Percentiles rank a stretch among this genome's conserved stretches.
Evolutionary conservation across 1,140 invertebrate genomes (phyloP).

Genomic region (Eueides isabella): DNA sequence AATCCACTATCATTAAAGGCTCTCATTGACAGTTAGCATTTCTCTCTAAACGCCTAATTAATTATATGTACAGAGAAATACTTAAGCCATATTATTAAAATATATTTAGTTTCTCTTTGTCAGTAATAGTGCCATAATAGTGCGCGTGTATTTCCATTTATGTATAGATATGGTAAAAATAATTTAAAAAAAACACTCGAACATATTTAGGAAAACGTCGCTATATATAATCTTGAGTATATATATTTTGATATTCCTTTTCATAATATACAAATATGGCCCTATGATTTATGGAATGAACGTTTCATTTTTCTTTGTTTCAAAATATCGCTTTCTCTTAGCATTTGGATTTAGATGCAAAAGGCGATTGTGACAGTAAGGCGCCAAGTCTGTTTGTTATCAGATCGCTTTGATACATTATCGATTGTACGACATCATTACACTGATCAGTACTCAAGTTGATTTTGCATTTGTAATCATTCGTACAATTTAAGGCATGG

Average conservation of each 20-base stretch:
- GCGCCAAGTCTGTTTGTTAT: slow-evolving; percentile 56
- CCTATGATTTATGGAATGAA: too few relatives aligned
- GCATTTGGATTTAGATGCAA: neutral
- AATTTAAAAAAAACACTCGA: too few relatives aligned
- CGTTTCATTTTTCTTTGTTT: too few relatives aligned
- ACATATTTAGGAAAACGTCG: too few relatives aligned
- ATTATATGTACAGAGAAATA: neutral
- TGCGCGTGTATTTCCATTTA: too few relatives aligned
- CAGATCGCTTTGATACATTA: slow-evolving; percentile 54
- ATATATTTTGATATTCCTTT: too few relatives aligned
- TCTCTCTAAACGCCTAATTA: neutral
- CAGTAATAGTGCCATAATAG: too few relatives aligned
- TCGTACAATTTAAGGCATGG: neutral
- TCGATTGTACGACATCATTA: slow-evolving; percentile 51
- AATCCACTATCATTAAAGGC: slow-evolving; percentile 1
- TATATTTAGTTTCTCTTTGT: too few relatives aligned
- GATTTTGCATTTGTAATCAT: neutral
- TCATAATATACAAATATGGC: too few relatives aligned
- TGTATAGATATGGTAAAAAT: too few relatives aligned
- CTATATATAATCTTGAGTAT: too few relatives aligned
- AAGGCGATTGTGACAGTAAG: slow-evolving; percentile 8
- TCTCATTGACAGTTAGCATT: neutral
- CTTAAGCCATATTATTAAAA: neutral
- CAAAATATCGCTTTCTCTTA: neutral
- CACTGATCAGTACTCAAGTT: slow-evolving; percentile 34